These are phyloP conservation scores for Beris chalybata DNA, from an alignment of 2,888 invertebrate genomes.

Conservation along the genomic window DNA sequence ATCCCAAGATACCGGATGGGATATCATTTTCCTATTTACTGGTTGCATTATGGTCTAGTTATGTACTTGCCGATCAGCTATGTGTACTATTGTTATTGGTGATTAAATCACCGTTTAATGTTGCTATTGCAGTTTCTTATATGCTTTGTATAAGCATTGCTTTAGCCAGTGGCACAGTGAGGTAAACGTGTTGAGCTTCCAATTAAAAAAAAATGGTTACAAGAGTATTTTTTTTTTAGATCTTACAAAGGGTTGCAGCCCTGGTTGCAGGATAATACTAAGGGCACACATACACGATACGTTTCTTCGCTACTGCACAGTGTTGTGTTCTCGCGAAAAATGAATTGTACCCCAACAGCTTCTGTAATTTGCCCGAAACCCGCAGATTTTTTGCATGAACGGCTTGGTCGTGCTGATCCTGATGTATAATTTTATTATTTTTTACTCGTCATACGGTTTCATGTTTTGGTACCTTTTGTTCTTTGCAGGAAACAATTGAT, in stretches of 20 bases:
- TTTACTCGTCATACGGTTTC: neutral
- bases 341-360: conserved; percentile 57
- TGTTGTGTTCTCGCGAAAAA: conserved; percentile 67
- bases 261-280: conserved; percentile 79
- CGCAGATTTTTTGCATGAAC: conserved; percentile 54
- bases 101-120: conserved; percentile 75
- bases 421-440: conserved; percentile 46
- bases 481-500: conserved; percentile 70
- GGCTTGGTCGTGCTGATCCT: conserved; percentile 53
- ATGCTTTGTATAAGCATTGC: conserved; percentile 71
- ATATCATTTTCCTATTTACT: conserved; percentile 66
- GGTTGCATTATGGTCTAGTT: conserved; percentile 80
- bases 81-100: conserved; percentile 80
- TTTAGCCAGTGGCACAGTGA: conserved; percentile 75
- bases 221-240: conserved; percentile 55
- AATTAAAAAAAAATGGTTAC: neutral
- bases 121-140: conserved; percentile 78
- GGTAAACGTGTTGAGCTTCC: conserved; percentile 56
- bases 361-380: conserved; percentile 54
- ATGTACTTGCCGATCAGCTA: conserved; percentile 82
- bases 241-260: conserved; percentile 78
- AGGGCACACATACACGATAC: conserved; percentile 77
- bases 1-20: conserved; percentile 50
- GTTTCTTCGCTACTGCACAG: conserved; percentile 75
- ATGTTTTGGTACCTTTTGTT: conserved; percentile 54